A percentile compares a stretch with the other conserved stretches of the same genome.
phyloP scores from a whole-genome alignment of 2,888 invertebrate genomes.

The Mimachlamys varia region DNA sequence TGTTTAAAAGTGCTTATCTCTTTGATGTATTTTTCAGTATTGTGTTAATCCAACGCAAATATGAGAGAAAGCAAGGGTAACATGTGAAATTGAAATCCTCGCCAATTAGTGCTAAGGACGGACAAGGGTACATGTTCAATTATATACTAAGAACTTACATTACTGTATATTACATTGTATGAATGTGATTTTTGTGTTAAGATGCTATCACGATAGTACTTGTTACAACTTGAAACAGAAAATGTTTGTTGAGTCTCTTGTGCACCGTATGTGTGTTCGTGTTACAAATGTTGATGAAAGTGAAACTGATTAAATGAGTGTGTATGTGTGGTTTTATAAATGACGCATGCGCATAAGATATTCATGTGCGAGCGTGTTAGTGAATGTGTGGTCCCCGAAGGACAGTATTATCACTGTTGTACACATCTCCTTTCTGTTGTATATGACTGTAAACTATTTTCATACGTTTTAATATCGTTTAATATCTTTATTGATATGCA shows the following conservation, averaged over 20 bases:
- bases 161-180: background rate
- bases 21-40: background rate
- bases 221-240: background rate
- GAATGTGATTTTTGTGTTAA: background rate
- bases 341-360: background rate
- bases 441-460: slow-evolving; percentile 34
- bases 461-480: slow-evolving; percentile 36
- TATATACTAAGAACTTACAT: background rate
- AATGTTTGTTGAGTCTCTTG: background rate
- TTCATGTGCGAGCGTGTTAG: background rate
- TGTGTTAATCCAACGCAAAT: background rate
- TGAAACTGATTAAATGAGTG: background rate
- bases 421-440: slow-evolving; percentile 22
- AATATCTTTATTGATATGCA: slow-evolving; percentile 36
- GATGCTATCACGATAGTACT: background rate
- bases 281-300: background rate
- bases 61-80: background rate
- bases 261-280: background rate
- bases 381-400: background rate
- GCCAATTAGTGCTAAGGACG: background rate
- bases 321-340: background rate
- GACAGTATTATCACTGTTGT: slow-evolving; percentile 3
- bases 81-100: background rate
- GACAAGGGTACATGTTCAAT: background rate
- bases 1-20: background rate